Evolutionary conservation across 2,797 vertebrate genomes (phyloP), one percentile per base, ranked within the genome.

Genomic region (Gallinago nigripennis): DNA sequence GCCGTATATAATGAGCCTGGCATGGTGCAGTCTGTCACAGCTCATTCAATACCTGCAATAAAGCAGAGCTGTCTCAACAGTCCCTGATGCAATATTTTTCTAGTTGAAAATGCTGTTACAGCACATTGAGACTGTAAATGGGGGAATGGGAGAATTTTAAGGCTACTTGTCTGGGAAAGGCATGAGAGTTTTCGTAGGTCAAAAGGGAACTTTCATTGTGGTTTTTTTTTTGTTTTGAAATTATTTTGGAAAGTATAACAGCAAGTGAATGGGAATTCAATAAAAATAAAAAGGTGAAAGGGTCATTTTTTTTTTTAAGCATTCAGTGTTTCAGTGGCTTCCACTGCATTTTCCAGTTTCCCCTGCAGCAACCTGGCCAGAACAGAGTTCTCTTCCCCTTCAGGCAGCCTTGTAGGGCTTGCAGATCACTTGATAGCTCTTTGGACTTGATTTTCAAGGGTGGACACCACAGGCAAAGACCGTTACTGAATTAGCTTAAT

Each of bases 11-110:
- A 95, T 15, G 65, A 92, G 68, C 87, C 85, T 33, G 79, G 86
- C 46, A 43, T 8, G 77, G 63, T 54, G 39, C 75, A 66, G 66
- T 37, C 78, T 93, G 63, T 77, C 78, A 86, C 77, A 90, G 92
- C 75, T 70, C 83, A 77, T 70, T 92, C 92, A 41, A 37, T 35
- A 63, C 1, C 77, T 76, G 66, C 88, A 93, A 3, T 60, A 82
- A 82, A 88, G 75, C 45, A 79, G 58, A 94, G 85, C 90, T 90
- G 85, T 88, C 71, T 88, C 88, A 82, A 69, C 27, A 71, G 72
- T 61, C 72, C 82, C 82, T 73, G 66, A 3, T 43, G 88, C 28
- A 60, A 10, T 10, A 17, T 66, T 79, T 88, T 95, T 56, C 63
- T 41, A 64, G 63, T 7, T 48, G 81, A 90, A 95, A 93, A 70